Conservation (phyloP, 2,113 vertebrate genomes). For the Platanista minor region DNA sequence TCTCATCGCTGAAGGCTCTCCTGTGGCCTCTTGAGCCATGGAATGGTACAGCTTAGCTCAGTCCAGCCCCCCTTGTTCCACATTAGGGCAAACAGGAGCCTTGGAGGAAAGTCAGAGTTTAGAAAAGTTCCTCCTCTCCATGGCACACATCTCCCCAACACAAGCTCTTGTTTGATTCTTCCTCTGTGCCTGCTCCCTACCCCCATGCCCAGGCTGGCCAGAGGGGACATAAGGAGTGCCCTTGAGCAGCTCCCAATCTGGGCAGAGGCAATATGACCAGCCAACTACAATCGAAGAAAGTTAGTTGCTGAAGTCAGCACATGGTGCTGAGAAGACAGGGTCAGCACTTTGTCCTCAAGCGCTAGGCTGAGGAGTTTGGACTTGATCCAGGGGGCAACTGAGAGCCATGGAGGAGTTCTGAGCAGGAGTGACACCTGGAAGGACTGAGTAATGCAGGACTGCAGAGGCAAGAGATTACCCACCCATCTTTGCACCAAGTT, state of each 20-base stretch:
- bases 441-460: not conserved
- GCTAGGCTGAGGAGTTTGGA: slow-evolving; percentile 41
- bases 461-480: not conserved
- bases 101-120: slow-evolving; percentile 20
- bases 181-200: not conserved
- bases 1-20: not conserved
- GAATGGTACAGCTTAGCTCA: not conserved
- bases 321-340: slow-evolving; percentile 34
- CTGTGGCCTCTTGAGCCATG: not conserved
- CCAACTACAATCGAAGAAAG: slow-evolving; percentile 12
- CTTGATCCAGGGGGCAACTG: slow-evolving; percentile 34
- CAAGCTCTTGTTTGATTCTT: not conserved
- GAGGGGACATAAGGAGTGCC: not conserved
- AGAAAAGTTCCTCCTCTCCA: slow-evolving; percentile 29
- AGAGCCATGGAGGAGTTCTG: not conserved
- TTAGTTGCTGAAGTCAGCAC: slow-evolving; percentile 66
- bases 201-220: not conserved
- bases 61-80: not conserved
- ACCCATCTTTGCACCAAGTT: not conserved
- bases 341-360: slow-evolving; percentile 50
- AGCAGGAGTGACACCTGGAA: not conserved
- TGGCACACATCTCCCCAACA: not conserved
- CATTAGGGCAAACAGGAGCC: not conserved
- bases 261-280: not conserved
- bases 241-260: slow-evolving; percentile 31